Conservation (phyloP, 2,113 vertebrate species). For the Equus quagga region DNA sequence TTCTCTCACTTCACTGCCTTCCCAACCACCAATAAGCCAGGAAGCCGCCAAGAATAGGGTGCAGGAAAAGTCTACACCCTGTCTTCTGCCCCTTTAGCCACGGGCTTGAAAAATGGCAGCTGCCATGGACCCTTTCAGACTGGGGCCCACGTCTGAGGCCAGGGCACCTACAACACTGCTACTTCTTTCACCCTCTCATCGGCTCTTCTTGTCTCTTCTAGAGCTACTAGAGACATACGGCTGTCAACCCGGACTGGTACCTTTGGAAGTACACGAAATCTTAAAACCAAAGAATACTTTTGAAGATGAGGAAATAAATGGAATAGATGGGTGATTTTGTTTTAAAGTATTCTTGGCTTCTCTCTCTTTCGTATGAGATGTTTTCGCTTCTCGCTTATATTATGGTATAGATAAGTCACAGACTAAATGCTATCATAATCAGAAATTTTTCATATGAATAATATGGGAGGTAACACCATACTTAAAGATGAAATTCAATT, state of each 20-base stretch:
- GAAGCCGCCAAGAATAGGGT: neutral
- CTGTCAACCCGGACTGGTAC: neutral
- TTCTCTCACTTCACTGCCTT: neutral
- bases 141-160: neutral
- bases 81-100: neutral
- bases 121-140: neutral
- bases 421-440: conserved; percentile 26
- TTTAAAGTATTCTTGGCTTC: conserved; percentile 13
- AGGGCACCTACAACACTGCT: neutral
- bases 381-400: conserved; percentile 34
- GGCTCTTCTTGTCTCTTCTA: neutral
- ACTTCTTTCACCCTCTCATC: neutral
- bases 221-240: neutral
- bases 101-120: neutral
- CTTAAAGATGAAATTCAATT: conserved; percentile 43
- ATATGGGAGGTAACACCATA: neutral
- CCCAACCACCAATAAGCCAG: neutral
- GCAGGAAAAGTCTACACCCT: neutral
- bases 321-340: neutral
- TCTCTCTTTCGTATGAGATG: neutral
- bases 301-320: conserved; percentile 21
- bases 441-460: conserved; percentile 18
- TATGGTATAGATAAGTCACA: neutral
- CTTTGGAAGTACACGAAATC: neutral
- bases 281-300: conserved; percentile 42